Evolutionary conservation across 2,888 invertebrate species (phyloP).

Genomic region (Hedya salicella): DNA sequence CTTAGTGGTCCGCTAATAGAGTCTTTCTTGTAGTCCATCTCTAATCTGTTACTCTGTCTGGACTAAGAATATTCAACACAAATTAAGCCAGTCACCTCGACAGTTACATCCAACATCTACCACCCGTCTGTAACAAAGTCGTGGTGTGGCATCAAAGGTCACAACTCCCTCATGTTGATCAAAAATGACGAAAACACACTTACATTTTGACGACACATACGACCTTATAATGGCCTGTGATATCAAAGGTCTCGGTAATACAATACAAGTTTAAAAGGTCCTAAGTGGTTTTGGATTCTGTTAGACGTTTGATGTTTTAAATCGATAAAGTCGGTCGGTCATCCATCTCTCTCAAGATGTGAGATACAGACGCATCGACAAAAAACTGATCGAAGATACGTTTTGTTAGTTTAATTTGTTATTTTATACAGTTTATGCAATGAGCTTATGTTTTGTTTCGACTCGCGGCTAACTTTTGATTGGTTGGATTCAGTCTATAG

Average conservation of each 20-base stretch:
- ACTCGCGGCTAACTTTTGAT: neutral
- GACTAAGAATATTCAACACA: neutral
- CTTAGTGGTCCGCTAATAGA: too few species aligned
- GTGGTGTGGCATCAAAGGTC: constrained; percentile 20
- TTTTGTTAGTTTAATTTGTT: constrained; percentile 39
- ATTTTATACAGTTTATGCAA: constrained; percentile 25
- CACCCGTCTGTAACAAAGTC: constrained; percentile 14
- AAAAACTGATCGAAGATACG: constrained; percentile 41
- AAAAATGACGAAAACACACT: constrained; percentile 1
- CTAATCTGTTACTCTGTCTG: too few species aligned
- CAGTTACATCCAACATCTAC: constrained; percentile 19
- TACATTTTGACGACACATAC: neutral
- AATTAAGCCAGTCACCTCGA: neutral
- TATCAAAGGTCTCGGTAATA: neutral
- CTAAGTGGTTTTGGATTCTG: neutral
- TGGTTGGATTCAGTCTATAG: too few species aligned
- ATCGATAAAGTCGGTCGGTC: constrained; percentile 3
- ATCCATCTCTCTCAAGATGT: constrained; percentile 41
- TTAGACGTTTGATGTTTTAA: constrained; percentile 7
- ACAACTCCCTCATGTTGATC: neutral
- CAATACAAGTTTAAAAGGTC: neutral
- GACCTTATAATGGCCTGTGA: constrained; percentile 2
- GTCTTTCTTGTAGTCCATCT: too few species aligned
- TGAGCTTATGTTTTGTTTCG: neutral
- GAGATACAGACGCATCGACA: constrained; percentile 36